Conservation (phyloP, 2,888 invertebrate species). For the Caenorhabditis sp. region DNA sequence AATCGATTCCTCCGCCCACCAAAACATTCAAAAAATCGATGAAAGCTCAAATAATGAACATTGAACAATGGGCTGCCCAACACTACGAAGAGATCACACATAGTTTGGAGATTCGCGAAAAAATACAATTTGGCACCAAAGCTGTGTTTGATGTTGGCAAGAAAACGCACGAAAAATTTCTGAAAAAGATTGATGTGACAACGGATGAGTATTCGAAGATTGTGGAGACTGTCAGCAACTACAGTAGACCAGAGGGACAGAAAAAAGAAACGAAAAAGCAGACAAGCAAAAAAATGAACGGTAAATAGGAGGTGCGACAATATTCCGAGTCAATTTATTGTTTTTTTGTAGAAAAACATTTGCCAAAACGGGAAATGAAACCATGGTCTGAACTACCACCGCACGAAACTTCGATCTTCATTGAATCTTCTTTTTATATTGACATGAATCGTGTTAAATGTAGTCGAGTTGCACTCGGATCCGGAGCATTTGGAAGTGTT, state of each 20-base stretch:
- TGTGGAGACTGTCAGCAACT: background rate
- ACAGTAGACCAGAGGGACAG: background rate
- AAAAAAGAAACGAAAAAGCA: slow-evolving; percentile 1
- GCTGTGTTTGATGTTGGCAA: slow-evolving; percentile 31
- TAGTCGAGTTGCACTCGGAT: slow-evolving; percentile 12
- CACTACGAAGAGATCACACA: slow-evolving; percentile 41
- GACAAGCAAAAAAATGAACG: background rate
- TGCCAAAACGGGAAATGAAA: slow-evolving; percentile 1
- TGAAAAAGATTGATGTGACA: slow-evolving; percentile 9
- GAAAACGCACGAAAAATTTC: slow-evolving; percentile 17
- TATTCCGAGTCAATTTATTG: no score
- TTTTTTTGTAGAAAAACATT: background rate
- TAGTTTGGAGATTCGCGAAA: slow-evolving; percentile 18
- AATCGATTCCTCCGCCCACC: slow-evolving; percentile 25
- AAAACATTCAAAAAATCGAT: slow-evolving; percentile 19
- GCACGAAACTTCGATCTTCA: slow-evolving; percentile 24
- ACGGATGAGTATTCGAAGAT: slow-evolving; percentile 4
- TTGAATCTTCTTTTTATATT: slow-evolving; percentile 24
- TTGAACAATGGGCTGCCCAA: slow-evolving; percentile 50
- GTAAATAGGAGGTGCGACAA: background rate
- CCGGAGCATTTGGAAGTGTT: slow-evolving; percentile 46
- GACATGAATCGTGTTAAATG: slow-evolving; percentile 7
- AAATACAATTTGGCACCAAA: slow-evolving; percentile 26
- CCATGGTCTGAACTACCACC: slow-evolving; percentile 9
- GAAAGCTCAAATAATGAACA: slow-evolving; percentile 39